A percentile compares a stretch with the other conserved stretches of the same genome.
phyloP scores from a whole-genome alignment of 2,113 vertebrate genomes.

The Octodon degus region DNA sequence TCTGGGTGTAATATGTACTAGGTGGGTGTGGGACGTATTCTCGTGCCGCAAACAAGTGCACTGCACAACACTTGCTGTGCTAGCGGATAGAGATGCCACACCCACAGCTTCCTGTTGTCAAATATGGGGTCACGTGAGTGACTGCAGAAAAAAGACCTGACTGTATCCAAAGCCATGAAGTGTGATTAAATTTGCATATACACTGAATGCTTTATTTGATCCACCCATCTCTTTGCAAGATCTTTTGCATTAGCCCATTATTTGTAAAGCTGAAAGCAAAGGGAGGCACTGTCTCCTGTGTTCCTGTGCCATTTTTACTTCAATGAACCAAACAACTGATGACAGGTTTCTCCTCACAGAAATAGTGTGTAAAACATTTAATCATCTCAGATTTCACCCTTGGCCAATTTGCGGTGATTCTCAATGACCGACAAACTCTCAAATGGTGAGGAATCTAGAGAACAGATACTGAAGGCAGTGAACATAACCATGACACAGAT shows the following conservation, averaged over 20 bases:
- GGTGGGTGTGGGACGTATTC: not conserved
- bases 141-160: not conserved
- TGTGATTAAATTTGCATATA: not conserved
- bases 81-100: not conserved
- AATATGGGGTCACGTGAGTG: not conserved
- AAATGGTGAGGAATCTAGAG: not conserved
- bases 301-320: not conserved
- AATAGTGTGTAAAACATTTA: not conserved
- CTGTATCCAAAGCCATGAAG: not conserved
- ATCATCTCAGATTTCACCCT: not conserved
- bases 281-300: not conserved
- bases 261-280: not conserved
- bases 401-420: not conserved
- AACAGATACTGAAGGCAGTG: not conserved
- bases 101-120: not conserved
- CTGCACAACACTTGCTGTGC: not conserved
- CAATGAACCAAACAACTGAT: not conserved
- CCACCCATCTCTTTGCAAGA: not conserved
- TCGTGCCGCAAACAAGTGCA: not conserved
- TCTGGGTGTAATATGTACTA: not conserved
- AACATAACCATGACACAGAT: not conserved
- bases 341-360: not conserved
- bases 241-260: not conserved
- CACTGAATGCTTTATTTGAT: not conserved
- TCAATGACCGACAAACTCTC: not conserved